Percentiles rank a stretch among this genome's conserved stretches.
Evolutionary conservation across 1,140 invertebrate species (phyloP).

Genomic region (Bombus ignitus): DNA sequence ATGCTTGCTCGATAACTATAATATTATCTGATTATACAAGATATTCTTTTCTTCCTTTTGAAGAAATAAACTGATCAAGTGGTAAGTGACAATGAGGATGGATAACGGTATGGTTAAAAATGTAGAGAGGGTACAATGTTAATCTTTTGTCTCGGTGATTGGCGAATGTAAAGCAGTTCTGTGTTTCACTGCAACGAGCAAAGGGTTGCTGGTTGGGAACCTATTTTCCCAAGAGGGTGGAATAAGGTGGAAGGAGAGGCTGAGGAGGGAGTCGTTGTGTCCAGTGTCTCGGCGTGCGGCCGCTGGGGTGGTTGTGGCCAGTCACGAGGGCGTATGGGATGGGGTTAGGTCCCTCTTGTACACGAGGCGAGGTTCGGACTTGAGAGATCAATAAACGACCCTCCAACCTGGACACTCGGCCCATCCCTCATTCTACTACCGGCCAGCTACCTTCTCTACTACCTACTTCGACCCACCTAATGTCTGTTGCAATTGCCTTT

Average conservation of each 20-base stretch:
- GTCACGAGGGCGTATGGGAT: constrained; percentile 79
- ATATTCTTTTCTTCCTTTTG: too few species aligned
- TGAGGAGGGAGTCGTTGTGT: constrained; percentile 78
- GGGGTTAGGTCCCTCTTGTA: constrained; percentile 81
- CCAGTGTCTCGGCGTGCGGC: constrained; percentile 80
- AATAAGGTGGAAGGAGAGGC: constrained; percentile 68
- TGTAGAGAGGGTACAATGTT: not conserved
- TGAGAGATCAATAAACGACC: constrained; percentile 84
- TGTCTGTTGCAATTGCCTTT: constrained; percentile 54
- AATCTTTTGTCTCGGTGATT: not conserved
- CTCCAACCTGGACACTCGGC: constrained; percentile 81
- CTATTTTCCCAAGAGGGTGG: constrained; percentile 76
- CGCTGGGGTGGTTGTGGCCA: constrained; percentile 80
- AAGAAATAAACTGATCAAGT: not conserved
- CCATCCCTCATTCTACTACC: constrained; percentile 71
- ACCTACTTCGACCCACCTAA: constrained; percentile 53
- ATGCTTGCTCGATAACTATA: too few species aligned
- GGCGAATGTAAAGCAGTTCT: not conserved
- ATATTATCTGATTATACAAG: too few species aligned
- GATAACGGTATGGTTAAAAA: not conserved
- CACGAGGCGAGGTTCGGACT: constrained; percentile 80
- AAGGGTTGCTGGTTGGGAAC: constrained; percentile 76
- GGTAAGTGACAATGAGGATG: too few species aligned
- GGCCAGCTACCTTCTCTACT: constrained; percentile 68
- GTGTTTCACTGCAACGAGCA: constrained; percentile 53